Percentiles rank a stretch among this genome's conserved stretches.
Conservation (phyloP, 2,888 invertebrate species). For the Lampropteryx suffumata region DNA sequence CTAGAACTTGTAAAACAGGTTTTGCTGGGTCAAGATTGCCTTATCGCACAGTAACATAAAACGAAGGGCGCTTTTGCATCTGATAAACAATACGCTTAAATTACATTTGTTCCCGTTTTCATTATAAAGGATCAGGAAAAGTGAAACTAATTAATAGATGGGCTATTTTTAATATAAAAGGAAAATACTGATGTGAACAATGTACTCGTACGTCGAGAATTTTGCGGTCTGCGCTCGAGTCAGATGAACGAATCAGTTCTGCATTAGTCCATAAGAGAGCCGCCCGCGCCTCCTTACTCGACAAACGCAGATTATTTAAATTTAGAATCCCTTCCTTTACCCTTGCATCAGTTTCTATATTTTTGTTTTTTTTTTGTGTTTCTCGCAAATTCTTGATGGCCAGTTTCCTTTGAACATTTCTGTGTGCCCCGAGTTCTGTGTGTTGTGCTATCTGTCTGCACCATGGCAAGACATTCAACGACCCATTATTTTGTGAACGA, state of each 20-base stretch:
- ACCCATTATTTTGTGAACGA: constrained; percentile 75
- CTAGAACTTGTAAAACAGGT: constrained; percentile 23
- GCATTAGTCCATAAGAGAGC: constrained; percentile 75
- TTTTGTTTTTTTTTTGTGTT: constrained; percentile 48
- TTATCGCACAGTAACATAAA: constrained; percentile 28
- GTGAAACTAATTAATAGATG: background rate
- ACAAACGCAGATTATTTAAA: constrained; percentile 71
- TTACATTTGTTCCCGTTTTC: constrained; percentile 23
- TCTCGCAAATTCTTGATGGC: constrained; percentile 52
- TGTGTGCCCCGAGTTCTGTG: constrained; percentile 41
- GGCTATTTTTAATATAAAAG: too few relatives aligned
- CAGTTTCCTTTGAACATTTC: constrained; percentile 55
- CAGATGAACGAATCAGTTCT: constrained; percentile 78
- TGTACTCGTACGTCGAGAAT: too few relatives aligned
- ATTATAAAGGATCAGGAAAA: constrained; percentile 33
- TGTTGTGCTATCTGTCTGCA: constrained; percentile 17
- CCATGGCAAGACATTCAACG: constrained; percentile 53
- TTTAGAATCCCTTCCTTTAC: constrained; percentile 71
- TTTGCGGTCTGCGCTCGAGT: constrained; percentile 65
- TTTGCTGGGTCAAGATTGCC: constrained; percentile 28
- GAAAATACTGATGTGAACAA: too few relatives aligned
- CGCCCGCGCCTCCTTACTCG: constrained; percentile 71
- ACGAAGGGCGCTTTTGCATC: constrained; percentile 24
- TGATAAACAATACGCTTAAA: constrained; percentile 8
- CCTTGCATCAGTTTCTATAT: constrained; percentile 53